Conservation (phyloP, 2,113 vertebrate genomes). For the Myotis brandtii region DNA sequence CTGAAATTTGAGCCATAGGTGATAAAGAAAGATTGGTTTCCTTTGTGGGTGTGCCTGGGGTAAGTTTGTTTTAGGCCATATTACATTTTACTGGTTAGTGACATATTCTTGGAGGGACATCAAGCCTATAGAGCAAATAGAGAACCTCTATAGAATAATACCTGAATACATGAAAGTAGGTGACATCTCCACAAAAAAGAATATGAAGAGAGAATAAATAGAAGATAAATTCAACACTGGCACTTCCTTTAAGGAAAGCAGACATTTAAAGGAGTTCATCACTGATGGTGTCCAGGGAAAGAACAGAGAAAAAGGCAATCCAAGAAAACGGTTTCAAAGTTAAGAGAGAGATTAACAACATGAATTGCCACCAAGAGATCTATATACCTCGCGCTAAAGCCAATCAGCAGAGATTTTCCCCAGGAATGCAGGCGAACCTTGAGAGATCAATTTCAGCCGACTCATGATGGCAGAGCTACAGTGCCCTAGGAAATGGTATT, state of each 20-base stretch:
- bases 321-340: not conserved
- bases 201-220: not conserved
- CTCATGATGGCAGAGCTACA: accelerated
- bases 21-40: not conserved
- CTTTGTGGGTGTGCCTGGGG: accelerated
- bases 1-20: not conserved
- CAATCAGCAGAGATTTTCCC: not conserved
- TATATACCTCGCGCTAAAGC: not conserved
- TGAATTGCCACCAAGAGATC: not conserved
- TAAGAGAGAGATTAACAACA: not conserved
- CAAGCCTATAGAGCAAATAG: not conserved
- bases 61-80: not conserved
- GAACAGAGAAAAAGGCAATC: not conserved
- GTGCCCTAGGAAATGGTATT: accelerated
- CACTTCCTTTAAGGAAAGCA: not conserved
- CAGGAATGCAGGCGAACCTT: not conserved
- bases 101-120: not conserved
- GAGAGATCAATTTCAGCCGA: not conserved
- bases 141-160: not conserved
- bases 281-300: not conserved
- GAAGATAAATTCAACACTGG: not conserved
- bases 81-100: not conserved
- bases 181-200: not conserved
- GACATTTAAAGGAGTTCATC: not conserved
- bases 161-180: not conserved